These are phyloP conservation scores for Hypotaenidia okinawae DNA, from an alignment of 2,797 vertebrate species.

Conservation along the genomic window DNA sequence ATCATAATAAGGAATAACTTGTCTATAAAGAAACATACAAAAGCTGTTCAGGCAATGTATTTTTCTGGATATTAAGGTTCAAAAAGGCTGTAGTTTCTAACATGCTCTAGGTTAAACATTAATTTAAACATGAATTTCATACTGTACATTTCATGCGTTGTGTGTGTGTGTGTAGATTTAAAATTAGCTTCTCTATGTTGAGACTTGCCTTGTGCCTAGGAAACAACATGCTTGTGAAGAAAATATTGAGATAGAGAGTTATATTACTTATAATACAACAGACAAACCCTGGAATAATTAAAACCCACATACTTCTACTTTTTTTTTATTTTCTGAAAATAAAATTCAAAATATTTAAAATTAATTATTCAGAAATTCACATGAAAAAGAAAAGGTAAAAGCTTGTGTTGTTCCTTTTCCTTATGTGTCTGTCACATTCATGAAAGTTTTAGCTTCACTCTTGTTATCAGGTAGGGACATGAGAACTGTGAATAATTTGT, in stretches of 20 bases:
- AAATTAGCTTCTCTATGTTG: background rate
- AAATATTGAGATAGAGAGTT: background rate
- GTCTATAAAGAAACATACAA: background rate
- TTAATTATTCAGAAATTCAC: background rate
- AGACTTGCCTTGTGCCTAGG: background rate
- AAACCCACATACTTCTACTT: background rate
- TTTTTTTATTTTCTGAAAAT: background rate
- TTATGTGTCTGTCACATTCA: background rate
- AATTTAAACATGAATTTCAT: background rate
- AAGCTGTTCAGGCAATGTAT: background rate
- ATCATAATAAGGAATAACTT: background rate
- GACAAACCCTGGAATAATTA: background rate
- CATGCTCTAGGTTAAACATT: background rate
- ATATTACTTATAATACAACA: background rate
- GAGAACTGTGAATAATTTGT: background rate
- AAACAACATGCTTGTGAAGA: background rate
- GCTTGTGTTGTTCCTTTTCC: background rate
- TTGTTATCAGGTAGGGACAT: background rate
- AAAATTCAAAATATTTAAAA: background rate
- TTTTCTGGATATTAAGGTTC: background rate
- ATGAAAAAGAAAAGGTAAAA: background rate
- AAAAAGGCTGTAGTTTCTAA: background rate
- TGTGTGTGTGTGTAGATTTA: background rate
- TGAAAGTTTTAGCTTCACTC: background rate
- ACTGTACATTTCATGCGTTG: background rate